These are phyloP conservation scores for Pristionchus maxplancki DNA, from an alignment of 2,888 invertebrate genomes.

Conservation along the genomic window DNA sequence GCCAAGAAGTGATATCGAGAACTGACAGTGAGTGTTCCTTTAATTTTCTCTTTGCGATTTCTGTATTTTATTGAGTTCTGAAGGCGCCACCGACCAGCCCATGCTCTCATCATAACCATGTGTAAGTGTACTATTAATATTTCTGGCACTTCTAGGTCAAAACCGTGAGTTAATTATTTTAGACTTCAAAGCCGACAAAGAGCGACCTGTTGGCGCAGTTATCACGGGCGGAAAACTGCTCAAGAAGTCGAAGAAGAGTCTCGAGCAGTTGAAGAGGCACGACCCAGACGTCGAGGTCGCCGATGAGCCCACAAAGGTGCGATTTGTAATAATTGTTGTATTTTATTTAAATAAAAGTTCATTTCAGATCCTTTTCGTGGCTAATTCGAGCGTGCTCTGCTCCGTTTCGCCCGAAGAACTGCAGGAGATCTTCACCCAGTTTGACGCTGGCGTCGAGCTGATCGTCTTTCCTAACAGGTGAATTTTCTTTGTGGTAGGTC, in stretches of 20 bases:
- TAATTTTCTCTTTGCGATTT: no score
- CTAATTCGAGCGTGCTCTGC: conserved; percentile 69
- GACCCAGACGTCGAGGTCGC: conserved; percentile 64
- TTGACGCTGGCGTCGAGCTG: conserved; percentile 59
- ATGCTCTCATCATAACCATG: neutral
- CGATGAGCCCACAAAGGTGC: conserved; percentile 61
- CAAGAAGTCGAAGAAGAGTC: conserved; percentile 61
- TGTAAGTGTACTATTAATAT: neutral
- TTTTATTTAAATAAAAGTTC: neutral
- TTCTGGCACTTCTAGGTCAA: neutral
- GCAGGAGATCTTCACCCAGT: conserved; percentile 61
- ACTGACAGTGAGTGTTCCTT: no score
- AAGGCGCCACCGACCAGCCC: neutral
- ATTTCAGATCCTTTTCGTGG: conserved; percentile 66
- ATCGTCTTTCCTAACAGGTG: conserved; percentile 67
- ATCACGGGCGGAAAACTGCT: conserved; percentile 62
- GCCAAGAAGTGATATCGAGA: neutral
- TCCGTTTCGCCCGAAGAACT: conserved; percentile 68
- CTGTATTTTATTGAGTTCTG: neutral
- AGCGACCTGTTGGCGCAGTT: conserved; percentile 57
- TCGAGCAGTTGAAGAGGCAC: conserved; percentile 64
- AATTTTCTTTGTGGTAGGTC: neutral
- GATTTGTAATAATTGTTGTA: neutral
- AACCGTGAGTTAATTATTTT: neutral
- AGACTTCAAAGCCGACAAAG: conserved; percentile 65